These are phyloP conservation scores for Cheumatopsyche charites DNA, from an alignment of 1,140 invertebrate genomes.

Conservation along the genomic window DNA sequence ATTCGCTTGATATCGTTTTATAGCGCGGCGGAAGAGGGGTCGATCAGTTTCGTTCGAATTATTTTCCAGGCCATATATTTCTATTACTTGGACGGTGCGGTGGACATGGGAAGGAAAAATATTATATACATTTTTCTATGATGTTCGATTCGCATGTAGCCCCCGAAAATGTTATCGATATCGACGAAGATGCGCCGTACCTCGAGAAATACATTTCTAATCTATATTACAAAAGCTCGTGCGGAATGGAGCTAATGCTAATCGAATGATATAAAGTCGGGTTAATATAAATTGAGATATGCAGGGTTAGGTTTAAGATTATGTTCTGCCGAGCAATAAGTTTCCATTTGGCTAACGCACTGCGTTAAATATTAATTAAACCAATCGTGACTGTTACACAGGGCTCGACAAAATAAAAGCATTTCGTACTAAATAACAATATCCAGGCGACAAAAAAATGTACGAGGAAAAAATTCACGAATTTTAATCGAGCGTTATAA, in stretches of 20 bases:
- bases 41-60: constrained; percentile 39
- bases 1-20: constrained; percentile 9
- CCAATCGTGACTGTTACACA: neutral
- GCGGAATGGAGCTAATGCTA: too few species aligned
- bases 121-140: neutral
- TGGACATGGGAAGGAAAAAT: neutral
- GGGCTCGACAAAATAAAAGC: constrained; percentile 8
- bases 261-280: too few species aligned
- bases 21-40: neutral
- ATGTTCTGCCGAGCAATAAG: constrained; percentile 33
- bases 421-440: too few species aligned
- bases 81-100: constrained; percentile 7
- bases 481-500: too few species aligned
- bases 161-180: too few species aligned
- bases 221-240: too few species aligned
- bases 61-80: constrained; percentile 43
- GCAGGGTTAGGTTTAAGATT: neutral
- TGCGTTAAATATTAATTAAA: constrained; percentile 47
- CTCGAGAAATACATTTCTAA: too few species aligned
- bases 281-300: neutral
- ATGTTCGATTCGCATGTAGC: too few species aligned
- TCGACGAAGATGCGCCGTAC: too few species aligned
- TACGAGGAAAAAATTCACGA: too few species aligned
- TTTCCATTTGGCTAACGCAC: constrained; percentile 36
- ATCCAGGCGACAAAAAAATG: too few species aligned